Base-by-base conservation (phyloP, 2,797 vertebrate genomes). In the Phyllotis vaccarum region DNA sequence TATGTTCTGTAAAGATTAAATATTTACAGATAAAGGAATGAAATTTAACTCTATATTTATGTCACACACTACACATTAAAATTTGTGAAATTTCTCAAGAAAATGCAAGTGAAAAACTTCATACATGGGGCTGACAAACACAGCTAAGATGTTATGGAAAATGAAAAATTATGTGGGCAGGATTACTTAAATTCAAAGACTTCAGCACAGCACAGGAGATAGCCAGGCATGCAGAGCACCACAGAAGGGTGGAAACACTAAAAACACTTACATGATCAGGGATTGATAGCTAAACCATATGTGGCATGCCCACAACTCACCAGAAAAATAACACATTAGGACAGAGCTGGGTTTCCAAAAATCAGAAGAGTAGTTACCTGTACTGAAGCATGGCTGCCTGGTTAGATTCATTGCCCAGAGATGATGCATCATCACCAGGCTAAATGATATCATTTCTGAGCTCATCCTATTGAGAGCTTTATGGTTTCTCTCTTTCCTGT, bases 281-380 rank as follows among this genome's bases (percentile, higher is more conserved):
- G 12, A 29, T 87, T 43, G 62, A 56, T 46, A 87, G 29, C 13
- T 4, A 46, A 94, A n/a, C 22, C 12, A 21, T n/a, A 37, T 43
- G n/a, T 29, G 29, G 17, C 56, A 74, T 34, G 43, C 56, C 24
- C 56, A 58, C 17, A 75, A 82, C n/a, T 80, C 37, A 56, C 87
- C 2, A 66, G 46, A 19, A 81, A 75, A 49, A 62, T 54, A 70
- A 37, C 37, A 90, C 31, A n/a, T 54, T 81, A 82, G 19, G 58
- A 74, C 14, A 86, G 37, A 21, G 58, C 27, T 95, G 8, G 56
- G n/a, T 72, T 85, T 95, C 21, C 74, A 60, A 85, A 92, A 54
- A 75, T 21, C 70, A 64, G 75, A 87, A 56, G 66, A 66, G 27
- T n/a, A 91, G 4, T 12, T 68, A 14, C 1, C 4, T 58, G 85